Evolutionary conservation across 1,140 invertebrate species (phyloP).

Genomic region (Diabrotica virgifera): DNA sequence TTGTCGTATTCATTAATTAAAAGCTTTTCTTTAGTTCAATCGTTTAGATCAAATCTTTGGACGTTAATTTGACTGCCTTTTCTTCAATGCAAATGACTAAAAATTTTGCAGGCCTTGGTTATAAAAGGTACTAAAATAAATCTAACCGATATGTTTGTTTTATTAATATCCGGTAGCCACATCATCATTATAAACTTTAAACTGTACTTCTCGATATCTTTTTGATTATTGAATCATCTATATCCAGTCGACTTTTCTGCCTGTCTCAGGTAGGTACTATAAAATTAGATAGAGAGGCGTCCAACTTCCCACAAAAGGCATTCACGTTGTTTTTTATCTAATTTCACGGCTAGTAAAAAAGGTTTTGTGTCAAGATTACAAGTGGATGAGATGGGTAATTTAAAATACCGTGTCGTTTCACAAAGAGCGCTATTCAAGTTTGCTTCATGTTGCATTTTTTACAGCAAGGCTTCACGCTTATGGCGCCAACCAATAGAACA

Average conservation of each 20-base stretch:
- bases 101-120: too few relatives aligned
- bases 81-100: too few relatives aligned
- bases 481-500: not conserved
- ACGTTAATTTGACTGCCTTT: too few relatives aligned
- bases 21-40: too few relatives aligned
- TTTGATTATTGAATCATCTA: not conserved
- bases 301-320: not conserved
- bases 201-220: too few relatives aligned
- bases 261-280: conserved; percentile 1
- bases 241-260: not conserved
- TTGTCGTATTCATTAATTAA: too few relatives aligned
- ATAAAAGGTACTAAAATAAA: too few relatives aligned
- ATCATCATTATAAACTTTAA: too few relatives aligned
- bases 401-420: not conserved
- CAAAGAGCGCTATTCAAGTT: conserved; percentile 1
- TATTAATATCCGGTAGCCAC: too few relatives aligned
- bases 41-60: too few relatives aligned
- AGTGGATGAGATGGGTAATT: conserved; percentile 2
- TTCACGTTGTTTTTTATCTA: not conserved
- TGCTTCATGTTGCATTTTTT: not conserved
- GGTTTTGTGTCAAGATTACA: not conserved
- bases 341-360: conserved; percentile 2
- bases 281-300: not conserved
- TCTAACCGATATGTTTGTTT: too few relatives aligned
- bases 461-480: not conserved